Percentiles rank a stretch among this genome's conserved stretches.
phyloP scores from a whole-genome alignment of 2,888 invertebrate genomes.

The Zootermopsis nevadensis region DNA sequence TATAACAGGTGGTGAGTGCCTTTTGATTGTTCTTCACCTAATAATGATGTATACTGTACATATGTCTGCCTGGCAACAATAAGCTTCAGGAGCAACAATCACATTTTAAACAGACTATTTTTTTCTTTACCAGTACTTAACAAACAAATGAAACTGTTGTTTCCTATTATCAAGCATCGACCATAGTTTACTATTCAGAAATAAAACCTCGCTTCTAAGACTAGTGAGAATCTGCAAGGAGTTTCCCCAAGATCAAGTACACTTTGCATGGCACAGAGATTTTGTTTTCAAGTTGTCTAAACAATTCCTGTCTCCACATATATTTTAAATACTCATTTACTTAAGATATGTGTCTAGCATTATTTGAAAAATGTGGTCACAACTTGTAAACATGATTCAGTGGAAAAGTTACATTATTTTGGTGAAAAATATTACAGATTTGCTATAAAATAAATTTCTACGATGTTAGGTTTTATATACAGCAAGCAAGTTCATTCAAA shows the following conservation, averaged over 20 bases:
- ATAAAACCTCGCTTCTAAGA: not conserved
- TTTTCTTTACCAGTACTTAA: slow-evolving; percentile 9
- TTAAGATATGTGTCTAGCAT: not conserved
- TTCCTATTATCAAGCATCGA: not conserved
- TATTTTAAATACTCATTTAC: not conserved
- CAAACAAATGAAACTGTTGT: slow-evolving; percentile 23
- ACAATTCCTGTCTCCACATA: not conserved
- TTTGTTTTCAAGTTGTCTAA: slow-evolving; percentile 6
- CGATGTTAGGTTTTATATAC: not conserved
- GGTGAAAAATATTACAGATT: slow-evolving; percentile 20
- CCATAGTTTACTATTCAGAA: not conserved
- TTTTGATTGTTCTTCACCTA: slow-evolving; percentile 52
- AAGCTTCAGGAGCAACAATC: slow-evolving; percentile 40
- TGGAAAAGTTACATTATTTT: slow-evolving; percentile 15
- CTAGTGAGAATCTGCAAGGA: not conserved
- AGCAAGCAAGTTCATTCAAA: not conserved
- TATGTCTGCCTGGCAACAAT: slow-evolving; percentile 27
- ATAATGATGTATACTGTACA: slow-evolving; percentile 49
- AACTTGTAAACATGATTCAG: not conserved
- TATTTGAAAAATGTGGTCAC: not conserved
- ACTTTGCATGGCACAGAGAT: slow-evolving; percentile 3
- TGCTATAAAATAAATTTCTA: slow-evolving; percentile 23
- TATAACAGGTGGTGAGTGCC: slow-evolving; percentile 50
- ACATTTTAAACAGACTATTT: not conserved
- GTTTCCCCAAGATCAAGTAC: slow-evolving; percentile 8